Conservation (phyloP, 2,888 invertebrate species). For the Cephus runcator region DNA sequence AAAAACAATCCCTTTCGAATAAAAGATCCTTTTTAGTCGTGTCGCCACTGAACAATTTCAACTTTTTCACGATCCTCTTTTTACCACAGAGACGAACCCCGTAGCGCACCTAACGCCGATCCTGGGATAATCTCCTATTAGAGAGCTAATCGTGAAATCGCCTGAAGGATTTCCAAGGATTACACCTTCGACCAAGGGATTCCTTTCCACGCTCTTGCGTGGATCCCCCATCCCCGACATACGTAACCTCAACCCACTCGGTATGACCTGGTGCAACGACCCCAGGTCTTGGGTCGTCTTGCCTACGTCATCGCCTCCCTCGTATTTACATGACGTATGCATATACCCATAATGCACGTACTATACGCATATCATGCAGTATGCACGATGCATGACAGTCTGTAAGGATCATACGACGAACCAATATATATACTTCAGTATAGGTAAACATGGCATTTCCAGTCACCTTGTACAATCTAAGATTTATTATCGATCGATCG, state of each 20-base stretch:
- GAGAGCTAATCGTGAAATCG: not conserved
- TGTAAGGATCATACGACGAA: not conserved
- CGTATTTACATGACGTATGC: not conserved
- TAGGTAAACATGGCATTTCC: not conserved
- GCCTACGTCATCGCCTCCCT: not conserved
- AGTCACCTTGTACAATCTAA: not conserved
- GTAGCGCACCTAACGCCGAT: not conserved
- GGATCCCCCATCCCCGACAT: not conserved
- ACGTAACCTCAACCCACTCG: not conserved
- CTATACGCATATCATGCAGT: not conserved
- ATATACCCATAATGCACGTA: not conserved
- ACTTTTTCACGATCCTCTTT: not conserved
- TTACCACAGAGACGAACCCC: not conserved
- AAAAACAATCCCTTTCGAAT: not conserved
- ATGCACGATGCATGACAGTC: not conserved
- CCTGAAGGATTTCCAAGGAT: not conserved
- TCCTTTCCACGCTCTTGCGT: not conserved
- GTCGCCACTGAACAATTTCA: not conserved
- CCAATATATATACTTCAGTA: not conserved
- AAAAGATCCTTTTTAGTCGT: not conserved
- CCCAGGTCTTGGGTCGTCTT: not conserved
- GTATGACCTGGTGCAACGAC: not conserved
- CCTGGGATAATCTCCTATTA: not conserved
- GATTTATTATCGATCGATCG: not conserved
- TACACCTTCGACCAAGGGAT: not conserved